Percentiles rank a stretch among this genome's conserved stretches.
Evolutionary conservation across 2,113 vertebrate genomes (phyloP).

Genomic region (Collichthys lucidus): DNA sequence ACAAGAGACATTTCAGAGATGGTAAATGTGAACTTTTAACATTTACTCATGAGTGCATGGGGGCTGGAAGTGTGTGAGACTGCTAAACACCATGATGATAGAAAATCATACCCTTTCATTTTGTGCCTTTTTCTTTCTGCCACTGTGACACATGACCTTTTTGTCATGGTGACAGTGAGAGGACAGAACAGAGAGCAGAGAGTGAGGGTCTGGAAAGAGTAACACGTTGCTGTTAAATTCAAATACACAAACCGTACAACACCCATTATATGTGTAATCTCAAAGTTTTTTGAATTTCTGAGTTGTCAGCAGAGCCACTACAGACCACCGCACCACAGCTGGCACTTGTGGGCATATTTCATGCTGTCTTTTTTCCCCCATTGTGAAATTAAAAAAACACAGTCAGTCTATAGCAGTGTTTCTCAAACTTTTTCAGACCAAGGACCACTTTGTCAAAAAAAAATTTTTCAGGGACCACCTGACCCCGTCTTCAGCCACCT

Average conservation of each 20-base stretch:
- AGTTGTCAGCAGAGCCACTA: not conserved
- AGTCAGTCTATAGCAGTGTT: not conserved
- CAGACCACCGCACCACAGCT: no score
- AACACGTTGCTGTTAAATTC: not conserved
- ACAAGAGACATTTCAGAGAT: conserved; percentile 15
- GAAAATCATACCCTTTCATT: conserved; percentile 14
- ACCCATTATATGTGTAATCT: not conserved
- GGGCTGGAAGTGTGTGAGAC: not conserved
- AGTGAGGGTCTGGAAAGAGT: conserved; percentile 36
- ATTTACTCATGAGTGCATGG: conserved; percentile 9
- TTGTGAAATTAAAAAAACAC: not conserved
- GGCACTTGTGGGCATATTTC: conserved; percentile 1
- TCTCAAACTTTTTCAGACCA: no score
- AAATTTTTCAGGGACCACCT: no score
- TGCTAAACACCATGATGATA: conserved; percentile 7
- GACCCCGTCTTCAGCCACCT: no score
- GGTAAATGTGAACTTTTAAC: conserved; percentile 40
- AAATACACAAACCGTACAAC: not conserved
- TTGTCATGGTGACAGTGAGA: conserved; percentile 38
- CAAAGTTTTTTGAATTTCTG: not conserved
- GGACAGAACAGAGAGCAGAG: conserved; percentile 8
- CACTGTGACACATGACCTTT: conserved; percentile 16
- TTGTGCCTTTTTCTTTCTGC: conserved; percentile 24
- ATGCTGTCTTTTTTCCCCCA: not conserved
- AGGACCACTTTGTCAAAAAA: no score